Conservation (phyloP, 2,888 invertebrate genomes). For the Panzeria rudis region DNA sequence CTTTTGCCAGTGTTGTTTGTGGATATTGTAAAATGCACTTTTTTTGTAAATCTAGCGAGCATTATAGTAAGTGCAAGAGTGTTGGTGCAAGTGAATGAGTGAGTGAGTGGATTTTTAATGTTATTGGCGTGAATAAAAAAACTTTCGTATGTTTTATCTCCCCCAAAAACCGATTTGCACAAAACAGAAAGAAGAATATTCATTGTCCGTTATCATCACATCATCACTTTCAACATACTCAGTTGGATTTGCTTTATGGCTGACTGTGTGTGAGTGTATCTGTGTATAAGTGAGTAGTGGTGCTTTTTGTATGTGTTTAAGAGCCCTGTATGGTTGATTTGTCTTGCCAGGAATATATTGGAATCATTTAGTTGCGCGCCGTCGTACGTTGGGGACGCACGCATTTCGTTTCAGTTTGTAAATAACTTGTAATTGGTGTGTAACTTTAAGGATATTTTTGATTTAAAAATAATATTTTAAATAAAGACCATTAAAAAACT, state of each 20-base stretch:
- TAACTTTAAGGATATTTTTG: slow-evolving; percentile 50
- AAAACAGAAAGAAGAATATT: slow-evolving; percentile 49
- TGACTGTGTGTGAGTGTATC: slow-evolving; percentile 19
- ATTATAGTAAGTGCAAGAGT: neutral
- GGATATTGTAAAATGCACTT: slow-evolving; percentile 24
- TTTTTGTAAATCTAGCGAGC: slow-evolving; percentile 6
- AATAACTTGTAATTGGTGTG: slow-evolving; percentile 64
- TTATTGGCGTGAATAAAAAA: slow-evolving; percentile 12
- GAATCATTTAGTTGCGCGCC: slow-evolving; percentile 84
- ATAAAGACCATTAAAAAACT: slow-evolving; percentile 15
- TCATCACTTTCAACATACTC: slow-evolving; percentile 41
- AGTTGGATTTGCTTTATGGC: slow-evolving; percentile 19
- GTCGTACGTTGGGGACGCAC: slow-evolving; percentile 83
- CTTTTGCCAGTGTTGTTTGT: neutral
- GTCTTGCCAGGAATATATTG: slow-evolving; percentile 62
- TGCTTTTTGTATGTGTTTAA: slow-evolving; percentile 22
- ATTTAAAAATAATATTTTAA: neutral
- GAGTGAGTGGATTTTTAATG: slow-evolving; percentile 34
- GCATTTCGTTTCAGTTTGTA: slow-evolving; percentile 77
- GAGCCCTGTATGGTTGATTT: slow-evolving; percentile 51
- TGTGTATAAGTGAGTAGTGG: slow-evolving; percentile 44
- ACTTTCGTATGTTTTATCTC: slow-evolving; percentile 51
- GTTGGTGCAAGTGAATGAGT: neutral
- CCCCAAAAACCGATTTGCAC: slow-evolving; percentile 62
- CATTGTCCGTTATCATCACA: slow-evolving; percentile 57